Evolutionary conservation across 2,113 vertebrate species (phyloP).

Genomic region (Nycticebus coucang): DNA sequence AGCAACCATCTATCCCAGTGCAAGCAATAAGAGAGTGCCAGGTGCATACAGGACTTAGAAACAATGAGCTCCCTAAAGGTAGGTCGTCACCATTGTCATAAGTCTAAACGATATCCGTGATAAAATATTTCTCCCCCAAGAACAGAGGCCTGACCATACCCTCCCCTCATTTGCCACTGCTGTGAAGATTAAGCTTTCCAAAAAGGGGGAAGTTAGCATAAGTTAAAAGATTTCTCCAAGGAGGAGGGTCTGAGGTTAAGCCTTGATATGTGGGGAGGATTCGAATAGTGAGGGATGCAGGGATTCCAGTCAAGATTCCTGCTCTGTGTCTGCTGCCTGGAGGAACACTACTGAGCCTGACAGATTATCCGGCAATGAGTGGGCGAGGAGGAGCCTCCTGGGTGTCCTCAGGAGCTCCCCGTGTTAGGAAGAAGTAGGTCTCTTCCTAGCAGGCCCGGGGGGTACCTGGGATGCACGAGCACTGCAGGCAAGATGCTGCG

Average conservation of each 20-base stretch:
- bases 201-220: not conserved
- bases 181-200: not conserved
- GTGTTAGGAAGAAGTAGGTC: not conserved
- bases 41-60: not conserved
- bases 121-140: not conserved
- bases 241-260: not conserved
- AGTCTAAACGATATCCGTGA: not conserved
- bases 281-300: not conserved
- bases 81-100: not conserved
- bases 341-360: not conserved
- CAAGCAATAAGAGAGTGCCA: fast-evolving
- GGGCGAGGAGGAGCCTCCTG: not conserved
- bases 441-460: not conserved
- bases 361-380: no score
- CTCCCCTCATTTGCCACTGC: not conserved
- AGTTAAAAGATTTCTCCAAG: not conserved
- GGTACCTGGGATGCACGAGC: not conserved
- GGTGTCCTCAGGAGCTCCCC: not conserved
- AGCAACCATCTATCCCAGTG: fast-evolving
- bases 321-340: fast-evolving
- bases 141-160: not conserved
- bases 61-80: not conserved
- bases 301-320: not conserved
- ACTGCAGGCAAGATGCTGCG: not conserved
- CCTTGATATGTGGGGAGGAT: not conserved